phyloP scores from a whole-genome alignment of 2,797 vertebrate species.

The Pygocentrus nattereri region DNA sequence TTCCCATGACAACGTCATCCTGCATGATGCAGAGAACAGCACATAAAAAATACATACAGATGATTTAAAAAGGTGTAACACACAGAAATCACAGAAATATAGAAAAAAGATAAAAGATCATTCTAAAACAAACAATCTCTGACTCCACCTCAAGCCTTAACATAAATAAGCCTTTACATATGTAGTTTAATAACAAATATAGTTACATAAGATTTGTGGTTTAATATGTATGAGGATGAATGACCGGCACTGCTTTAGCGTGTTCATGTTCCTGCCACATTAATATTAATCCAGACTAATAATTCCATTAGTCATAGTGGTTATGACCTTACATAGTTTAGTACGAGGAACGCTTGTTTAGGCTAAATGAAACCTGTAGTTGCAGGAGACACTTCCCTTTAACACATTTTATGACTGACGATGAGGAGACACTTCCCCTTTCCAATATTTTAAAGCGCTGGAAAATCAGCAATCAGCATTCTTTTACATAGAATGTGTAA shows the following conservation, averaged over 20 bases:
- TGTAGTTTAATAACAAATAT: no score
- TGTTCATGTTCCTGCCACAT: background rate
- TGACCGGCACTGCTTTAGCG: background rate
- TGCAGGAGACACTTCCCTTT: background rate
- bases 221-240: no score
- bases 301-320: slow-evolving; percentile 22
- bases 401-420: background rate
- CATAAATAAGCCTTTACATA: no score
- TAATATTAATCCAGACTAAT: background rate
- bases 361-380: background rate
- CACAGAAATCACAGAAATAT: background rate
- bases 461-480: background rate
- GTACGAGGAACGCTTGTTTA: background rate
- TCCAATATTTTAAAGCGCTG: background rate
- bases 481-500: background rate
- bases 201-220: no score
- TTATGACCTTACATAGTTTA: background rate
- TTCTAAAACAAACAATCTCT: no score
- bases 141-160: no score
- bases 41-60: background rate
- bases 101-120: no score
- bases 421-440: slow-evolving; percentile 17
- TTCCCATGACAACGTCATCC: slow-evolving; percentile 98
- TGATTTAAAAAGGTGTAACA: background rate
- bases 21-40: slow-evolving; percentile 57